Percentiles rank a stretch among this genome's conserved stretches.
Evolutionary conservation across 1,140 invertebrate genomes (phyloP).

Genomic region (Panagrolaimus sp.): DNA sequence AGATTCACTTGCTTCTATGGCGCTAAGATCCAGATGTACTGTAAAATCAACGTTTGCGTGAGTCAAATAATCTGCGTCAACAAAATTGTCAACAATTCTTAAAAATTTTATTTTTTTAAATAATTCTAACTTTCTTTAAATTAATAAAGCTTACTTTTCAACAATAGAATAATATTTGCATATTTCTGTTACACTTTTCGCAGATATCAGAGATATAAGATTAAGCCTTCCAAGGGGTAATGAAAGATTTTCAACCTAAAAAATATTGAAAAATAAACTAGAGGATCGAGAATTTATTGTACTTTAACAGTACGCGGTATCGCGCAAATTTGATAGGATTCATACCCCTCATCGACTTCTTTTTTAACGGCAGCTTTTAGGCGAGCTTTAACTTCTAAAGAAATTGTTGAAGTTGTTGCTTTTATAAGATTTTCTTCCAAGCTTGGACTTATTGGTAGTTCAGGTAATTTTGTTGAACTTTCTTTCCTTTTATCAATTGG

Average conservation of each 20-base stretch:
- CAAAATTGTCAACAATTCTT: constrained; percentile 12
- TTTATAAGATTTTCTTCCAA: neutral
- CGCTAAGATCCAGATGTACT: constrained; percentile 1
- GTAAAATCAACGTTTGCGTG: neutral
- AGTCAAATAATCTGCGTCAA: neutral
- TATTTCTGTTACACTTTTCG: neutral
- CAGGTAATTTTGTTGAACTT: constrained; percentile 2
- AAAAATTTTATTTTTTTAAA: neutral
- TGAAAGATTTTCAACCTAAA: neutral
- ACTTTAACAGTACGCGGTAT: too few relatives aligned
- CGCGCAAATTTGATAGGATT: neutral
- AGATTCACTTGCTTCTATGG: neutral
- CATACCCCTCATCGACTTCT: constrained; percentile 13
- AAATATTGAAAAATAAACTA: neutral
- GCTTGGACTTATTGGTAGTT: neutral
- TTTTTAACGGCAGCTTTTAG: constrained; percentile 6
- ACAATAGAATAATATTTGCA: constrained; percentile 1
- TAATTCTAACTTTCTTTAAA: neutral
- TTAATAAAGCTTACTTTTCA: constrained; percentile 8
- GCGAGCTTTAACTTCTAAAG: neutral
- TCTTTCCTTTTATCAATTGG: neutral
- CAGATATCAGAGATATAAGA: neutral
- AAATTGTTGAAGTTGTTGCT: neutral
- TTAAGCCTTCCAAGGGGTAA: constrained; percentile 4
- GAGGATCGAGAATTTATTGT: neutral